Conservation (phyloP, 2,113 vertebrate genomes). For the Dromaius novaehollandiae region DNA sequence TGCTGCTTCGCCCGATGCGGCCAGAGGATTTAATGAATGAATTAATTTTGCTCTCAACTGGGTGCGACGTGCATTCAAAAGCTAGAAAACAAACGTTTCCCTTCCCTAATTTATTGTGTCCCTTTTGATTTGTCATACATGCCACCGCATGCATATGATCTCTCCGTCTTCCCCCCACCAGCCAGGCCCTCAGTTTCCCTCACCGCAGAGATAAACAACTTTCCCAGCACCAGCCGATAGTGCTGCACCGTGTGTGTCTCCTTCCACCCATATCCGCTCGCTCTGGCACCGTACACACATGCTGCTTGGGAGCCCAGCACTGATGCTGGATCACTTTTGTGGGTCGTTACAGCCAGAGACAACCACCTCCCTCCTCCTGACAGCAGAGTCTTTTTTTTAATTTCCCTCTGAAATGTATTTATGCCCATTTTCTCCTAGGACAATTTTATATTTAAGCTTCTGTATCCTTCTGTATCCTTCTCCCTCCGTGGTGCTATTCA, state of each 20-base stretch:
- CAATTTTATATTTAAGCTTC: neutral
- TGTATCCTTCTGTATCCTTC: neutral
- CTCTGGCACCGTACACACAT: accelerated
- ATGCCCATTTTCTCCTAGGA: neutral
- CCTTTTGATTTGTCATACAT: neutral
- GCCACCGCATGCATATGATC: accelerated
- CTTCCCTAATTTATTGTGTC: slow-evolving; percentile 10
- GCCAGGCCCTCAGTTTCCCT: neutral
- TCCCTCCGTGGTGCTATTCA: neutral
- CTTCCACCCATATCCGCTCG: accelerated
- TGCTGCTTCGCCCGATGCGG: neutral
- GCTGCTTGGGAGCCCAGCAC: neutral
- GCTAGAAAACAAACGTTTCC: slow-evolving; percentile 41
- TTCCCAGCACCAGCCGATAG: neutral
- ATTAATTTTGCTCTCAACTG: slow-evolving; percentile 27
- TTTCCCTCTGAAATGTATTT: neutral
- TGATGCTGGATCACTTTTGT: neutral
- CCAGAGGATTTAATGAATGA: neutral
- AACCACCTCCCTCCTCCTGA: neutral
- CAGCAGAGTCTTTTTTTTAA: neutral
- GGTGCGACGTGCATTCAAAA: neutral
- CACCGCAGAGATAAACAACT: neutral
- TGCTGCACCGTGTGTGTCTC: accelerated
- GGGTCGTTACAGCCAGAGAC: neutral
- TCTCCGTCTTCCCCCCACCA: neutral